phyloP scores from a whole-genome alignment of 2,797 vertebrate genomes.

The Holocentrus rufus region DNA sequence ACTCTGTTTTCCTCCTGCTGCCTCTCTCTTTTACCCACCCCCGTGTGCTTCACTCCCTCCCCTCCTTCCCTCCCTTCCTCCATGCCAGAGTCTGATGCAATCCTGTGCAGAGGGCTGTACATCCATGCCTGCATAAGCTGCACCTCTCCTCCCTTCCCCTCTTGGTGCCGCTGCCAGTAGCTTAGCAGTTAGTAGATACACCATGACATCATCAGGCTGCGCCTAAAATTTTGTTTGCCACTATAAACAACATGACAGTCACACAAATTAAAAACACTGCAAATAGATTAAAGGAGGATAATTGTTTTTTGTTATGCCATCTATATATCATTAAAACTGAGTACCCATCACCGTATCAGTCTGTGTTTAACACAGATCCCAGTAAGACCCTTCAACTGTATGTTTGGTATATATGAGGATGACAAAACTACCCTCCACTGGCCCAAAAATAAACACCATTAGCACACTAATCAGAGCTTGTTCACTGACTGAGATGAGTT shows the following conservation, averaged over 20 bases:
- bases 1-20: conserved; percentile 55
- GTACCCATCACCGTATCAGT: neutral
- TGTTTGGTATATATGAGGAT: neutral
- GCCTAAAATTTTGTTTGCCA: conserved; percentile 50
- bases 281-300: neutral
- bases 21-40: conserved; percentile 56
- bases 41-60: conserved; percentile 60
- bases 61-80: conserved; percentile 61
- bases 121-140: conserved; percentile 77
- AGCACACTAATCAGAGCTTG: neutral
- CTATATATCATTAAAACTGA: too few relatives aligned
- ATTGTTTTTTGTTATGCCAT: too few relatives aligned
- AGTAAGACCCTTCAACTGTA: neutral
- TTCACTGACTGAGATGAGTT: neutral
- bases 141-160: conserved; percentile 61
- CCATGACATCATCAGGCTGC: conserved; percentile 75
- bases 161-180: conserved; percentile 59
- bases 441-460: too few relatives aligned
- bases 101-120: conserved; percentile 85
- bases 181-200: conserved; percentile 63
- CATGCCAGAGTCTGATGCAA: conserved; percentile 85
- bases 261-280: neutral
- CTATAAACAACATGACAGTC: conserved; percentile 45
- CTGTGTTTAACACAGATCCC: neutral
- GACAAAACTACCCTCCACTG: neutral